phyloP scores from a whole-genome alignment of 2,888 invertebrate species.

The Beris morrisii region DNA sequence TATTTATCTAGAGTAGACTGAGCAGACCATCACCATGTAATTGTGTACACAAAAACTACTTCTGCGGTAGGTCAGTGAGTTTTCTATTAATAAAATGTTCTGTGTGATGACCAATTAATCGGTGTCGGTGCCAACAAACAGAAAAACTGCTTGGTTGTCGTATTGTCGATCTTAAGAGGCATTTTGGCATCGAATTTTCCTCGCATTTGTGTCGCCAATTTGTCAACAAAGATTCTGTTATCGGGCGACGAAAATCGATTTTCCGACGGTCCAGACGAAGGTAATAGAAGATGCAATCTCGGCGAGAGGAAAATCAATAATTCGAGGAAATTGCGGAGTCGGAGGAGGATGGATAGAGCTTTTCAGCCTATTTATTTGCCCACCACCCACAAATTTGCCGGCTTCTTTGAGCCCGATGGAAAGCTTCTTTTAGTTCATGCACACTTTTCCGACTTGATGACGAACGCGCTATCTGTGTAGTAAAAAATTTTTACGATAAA shows the following conservation, averaged over 20 bases:
- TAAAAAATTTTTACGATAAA: no score
- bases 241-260: constrained; percentile 18
- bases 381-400: constrained; percentile 1
- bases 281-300: no score
- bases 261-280: constrained; percentile 13
- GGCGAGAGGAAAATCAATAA: constrained; percentile 20
- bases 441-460: no score
- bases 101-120: no score
- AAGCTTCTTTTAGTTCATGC: no score
- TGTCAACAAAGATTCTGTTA: constrained; percentile 2
- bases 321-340: constrained; percentile 3
- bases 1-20: no score
- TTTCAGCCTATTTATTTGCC: neutral
- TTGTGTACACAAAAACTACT: neutral
- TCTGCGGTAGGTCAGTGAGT: constrained; percentile 21
- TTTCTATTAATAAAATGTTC: constrained; percentile 13
- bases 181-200: neutral
- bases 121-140: no score
- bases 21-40: no score
- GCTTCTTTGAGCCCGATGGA: no score
- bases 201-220: constrained; percentile 3
- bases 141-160: neutral
- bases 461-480: no score
- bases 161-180: neutral
- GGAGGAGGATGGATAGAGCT: constrained; percentile 5